Base-by-base conservation (phyloP, 2,888 invertebrate genomes). In the Aplocera efformata region DNA sequence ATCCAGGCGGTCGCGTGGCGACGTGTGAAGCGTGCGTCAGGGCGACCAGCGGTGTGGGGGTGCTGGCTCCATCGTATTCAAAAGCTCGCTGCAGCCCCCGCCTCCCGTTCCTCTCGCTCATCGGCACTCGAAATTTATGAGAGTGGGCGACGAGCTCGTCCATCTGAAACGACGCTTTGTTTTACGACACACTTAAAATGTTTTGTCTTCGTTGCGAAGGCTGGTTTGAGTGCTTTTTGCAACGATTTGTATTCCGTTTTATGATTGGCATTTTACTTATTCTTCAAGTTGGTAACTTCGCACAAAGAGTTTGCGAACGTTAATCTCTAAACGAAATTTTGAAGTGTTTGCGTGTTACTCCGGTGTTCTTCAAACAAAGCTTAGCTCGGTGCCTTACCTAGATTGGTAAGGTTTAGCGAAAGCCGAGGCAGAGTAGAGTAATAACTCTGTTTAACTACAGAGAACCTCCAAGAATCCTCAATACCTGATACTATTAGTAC, bases 121-220 rank as follows among this genome's bases (percentile, higher is more conserved):
- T 69, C 3, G 81, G 72, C 9, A 86, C 81, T 17, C 80, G 71
- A 49, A 72, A 80, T 54, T 88, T 86, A 56, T 83, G 86, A 3
- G 86, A 84, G 50, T 83, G 80, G 24, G 82, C 78, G n/a, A 76
- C 63, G 9, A 84, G 53, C 56, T 84, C 83, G 48, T 86, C 81
- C 79, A 86, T 79, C 86, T 88, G 64, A 28, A 58, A 54, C 36
- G 31, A 48, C 45, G 39, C 42, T 53, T 53, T 48, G 42, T 45
- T 56, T 52, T 47, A 52, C 35, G 42, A 45, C 43, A 50, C 30
- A 42, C 48, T 48, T 45, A 38, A 42, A 50, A 32, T 33, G 41
- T 42, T 17, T 48, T 47, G 42, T 31, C 44, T 42, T 41, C 42
- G 39, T 38, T 36, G 32, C 32, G 38, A 37, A 42, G 43, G 41